Evolutionary conservation across 2,797 vertebrate genomes (phyloP).

Genomic region (Bufotes viridis): DNA sequence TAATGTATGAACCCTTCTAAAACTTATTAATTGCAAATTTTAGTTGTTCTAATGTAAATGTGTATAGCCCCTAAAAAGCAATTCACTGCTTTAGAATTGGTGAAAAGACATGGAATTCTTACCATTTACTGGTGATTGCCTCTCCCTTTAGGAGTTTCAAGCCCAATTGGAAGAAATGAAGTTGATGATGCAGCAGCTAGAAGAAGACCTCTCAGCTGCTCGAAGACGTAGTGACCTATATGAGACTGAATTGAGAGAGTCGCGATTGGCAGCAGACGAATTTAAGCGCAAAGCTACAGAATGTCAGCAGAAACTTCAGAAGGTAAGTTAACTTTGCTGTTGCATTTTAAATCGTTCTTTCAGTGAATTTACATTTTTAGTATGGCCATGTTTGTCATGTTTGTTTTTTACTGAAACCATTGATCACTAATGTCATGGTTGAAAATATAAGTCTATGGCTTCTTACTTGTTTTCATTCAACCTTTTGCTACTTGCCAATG

Average conservation of each 20-base stretch:
- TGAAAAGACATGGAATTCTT: background rate
- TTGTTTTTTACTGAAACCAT: background rate
- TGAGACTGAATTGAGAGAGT: slow-evolving; percentile 93
- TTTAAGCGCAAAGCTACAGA: slow-evolving; percentile 93
- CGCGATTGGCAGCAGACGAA: slow-evolving; percentile 90
- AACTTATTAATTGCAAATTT: background rate
- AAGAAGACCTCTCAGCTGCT: slow-evolving; percentile 95
- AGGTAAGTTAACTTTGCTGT: slow-evolving; percentile 76
- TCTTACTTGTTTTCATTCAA: background rate
- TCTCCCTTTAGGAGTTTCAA: slow-evolving; percentile 87
- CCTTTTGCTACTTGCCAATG: no score
- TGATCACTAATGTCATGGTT: background rate
- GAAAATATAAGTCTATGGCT: background rate
- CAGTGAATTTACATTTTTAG: background rate
- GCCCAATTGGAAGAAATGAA: slow-evolving; percentile 98
- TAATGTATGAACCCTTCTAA: background rate
- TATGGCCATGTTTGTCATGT: background rate
- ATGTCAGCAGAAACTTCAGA: slow-evolving; percentile 91
- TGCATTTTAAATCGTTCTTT: background rate
- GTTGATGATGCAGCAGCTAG: slow-evolving; percentile 93
- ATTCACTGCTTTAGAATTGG: background rate
- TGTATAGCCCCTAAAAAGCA: background rate
- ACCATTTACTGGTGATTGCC: background rate
- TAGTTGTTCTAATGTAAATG: background rate
- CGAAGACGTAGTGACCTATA: slow-evolving; percentile 95